phyloP scores from a whole-genome alignment of 2,888 invertebrate genomes.

The Heliconius sara region DNA sequence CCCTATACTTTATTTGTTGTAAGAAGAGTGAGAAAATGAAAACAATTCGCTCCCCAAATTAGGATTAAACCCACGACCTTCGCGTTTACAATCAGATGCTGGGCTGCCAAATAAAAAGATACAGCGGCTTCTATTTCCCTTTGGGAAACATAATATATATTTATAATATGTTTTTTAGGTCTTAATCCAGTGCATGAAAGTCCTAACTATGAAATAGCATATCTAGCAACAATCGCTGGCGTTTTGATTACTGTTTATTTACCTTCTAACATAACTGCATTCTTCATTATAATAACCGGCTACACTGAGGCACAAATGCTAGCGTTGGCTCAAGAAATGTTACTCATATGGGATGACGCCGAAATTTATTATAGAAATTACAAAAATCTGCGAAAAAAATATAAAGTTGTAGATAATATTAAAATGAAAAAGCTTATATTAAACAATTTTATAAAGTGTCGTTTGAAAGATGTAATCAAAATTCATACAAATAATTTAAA shows the following conservation, averaged over 20 bases:
- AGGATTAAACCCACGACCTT: neutral
- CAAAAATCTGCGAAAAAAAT: conserved; percentile 10
- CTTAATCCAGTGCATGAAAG: conserved; percentile 36
- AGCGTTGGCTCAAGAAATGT: conserved; percentile 60
- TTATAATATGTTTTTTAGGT: conserved; percentile 25
- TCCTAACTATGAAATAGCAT: conserved; percentile 39
- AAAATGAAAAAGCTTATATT: conserved; percentile 42
- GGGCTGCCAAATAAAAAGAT: neutral
- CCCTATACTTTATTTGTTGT: neutral
- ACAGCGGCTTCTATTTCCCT: neutral
- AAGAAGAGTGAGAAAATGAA: neutral
- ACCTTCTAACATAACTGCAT: conserved; percentile 51
- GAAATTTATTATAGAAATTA: conserved; percentile 38
- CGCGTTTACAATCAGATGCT: neutral
- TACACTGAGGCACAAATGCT: conserved; percentile 66
- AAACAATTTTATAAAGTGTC: conserved; percentile 56
- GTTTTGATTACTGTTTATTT: conserved; percentile 49
- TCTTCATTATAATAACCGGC: conserved; percentile 60
- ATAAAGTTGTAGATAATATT: neutral
- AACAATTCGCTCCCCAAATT: neutral
- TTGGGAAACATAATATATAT: neutral
- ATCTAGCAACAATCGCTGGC: conserved; percentile 6
- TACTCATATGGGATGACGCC: conserved; percentile 59
- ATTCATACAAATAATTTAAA: conserved; percentile 56
- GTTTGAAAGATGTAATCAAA: conserved; percentile 54